phyloP scores from a whole-genome alignment of 2,888 invertebrate species.

The Drymonia ruficornis region DNA sequence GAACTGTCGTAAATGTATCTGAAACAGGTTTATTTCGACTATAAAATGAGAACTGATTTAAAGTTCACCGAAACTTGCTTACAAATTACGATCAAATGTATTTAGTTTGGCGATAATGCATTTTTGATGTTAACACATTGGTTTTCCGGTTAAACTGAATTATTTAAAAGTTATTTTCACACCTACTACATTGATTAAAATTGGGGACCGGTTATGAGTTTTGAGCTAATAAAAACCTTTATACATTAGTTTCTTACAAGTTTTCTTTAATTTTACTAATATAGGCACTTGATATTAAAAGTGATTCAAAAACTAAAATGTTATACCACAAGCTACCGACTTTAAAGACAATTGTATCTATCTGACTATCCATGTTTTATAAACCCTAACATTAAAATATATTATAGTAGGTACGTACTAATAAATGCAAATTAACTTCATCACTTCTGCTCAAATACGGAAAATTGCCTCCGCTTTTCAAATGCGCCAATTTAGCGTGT shows the following conservation, averaged over 20 bases:
- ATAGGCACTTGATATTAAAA: too few species aligned
- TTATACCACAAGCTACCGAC: too few species aligned
- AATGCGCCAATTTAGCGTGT: constrained; percentile 92
- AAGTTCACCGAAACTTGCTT: not conserved
- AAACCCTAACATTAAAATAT: too few species aligned
- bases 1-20: constrained; percentile 91
- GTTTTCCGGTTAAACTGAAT: not conserved
- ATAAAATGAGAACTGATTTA: not conserved
- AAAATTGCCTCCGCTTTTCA: constrained; percentile 96
- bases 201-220: too few species aligned
- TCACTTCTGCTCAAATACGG: constrained; percentile 94
- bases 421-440: constrained; percentile 95
- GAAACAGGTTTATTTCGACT: constrained; percentile 42
- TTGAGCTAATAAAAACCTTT: too few species aligned
- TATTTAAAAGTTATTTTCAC: too few species aligned
- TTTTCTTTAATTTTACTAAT: too few species aligned
- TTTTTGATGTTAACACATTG: not conserved
- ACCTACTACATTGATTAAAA: too few species aligned
- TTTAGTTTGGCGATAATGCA: not conserved
- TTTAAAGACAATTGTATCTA: too few species aligned
- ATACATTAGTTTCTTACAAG: too few species aligned
- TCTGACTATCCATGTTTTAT: too few species aligned
- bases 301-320: too few species aligned
- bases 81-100: not conserved
- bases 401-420: constrained; percentile 80